Evolutionary conservation across 2,888 invertebrate species (phyloP), one percentile per base, ranked within the genome.

Genomic region (Stenolophus ochropezus): DNA sequence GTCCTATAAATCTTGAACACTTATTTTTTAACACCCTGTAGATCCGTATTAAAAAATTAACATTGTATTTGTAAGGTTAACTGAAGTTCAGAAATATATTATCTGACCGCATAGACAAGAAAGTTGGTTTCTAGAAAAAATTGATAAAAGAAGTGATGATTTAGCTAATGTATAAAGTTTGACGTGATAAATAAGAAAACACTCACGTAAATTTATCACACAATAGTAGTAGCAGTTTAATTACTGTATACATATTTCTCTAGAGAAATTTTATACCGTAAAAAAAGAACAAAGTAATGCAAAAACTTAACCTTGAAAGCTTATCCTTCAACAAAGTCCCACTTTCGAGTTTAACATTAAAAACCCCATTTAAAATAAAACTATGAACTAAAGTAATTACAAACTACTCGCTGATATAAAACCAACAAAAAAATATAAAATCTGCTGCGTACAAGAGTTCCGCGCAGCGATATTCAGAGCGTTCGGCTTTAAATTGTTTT

Each of bases 401-500:
- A 42, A 42, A 42, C 33, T 42, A 42, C 33, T 42, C 27, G 3
- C 33, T 42, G 33, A 42, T 8, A 42, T 42, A 42, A 42, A 42
- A 42, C 33, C 33, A 42, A 42, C 33, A 42, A 42, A 42, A 42
- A 42, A 42, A 42, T 6, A 11, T 42, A 42, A 42, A 42, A 42
- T 42, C 33, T 42, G 8, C 33, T 6, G 11, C 33, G 33, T 42
- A 42, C 11, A 8, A 3, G 2, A 42, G 33, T 42, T 11, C 8
- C 11, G 33, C 11, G 33, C 8, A 1, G 33, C 11, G 4, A 8
- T 42, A 42, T 69, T 69, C 69, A 33, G 42, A 69, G 16, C 42
- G 69, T 69, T 69, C 42, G 18, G 27, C 69, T 69, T 69, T 69
- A 69, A 69, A 69, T 33, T 69, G 69, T 69, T 69, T 69, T 69